A percentile compares a stretch with the other conserved stretches of the same genome.
Evolutionary conservation across 2,797 vertebrate genomes (phyloP).

Genomic region (Enteromius afrohamiltoni): DNA sequence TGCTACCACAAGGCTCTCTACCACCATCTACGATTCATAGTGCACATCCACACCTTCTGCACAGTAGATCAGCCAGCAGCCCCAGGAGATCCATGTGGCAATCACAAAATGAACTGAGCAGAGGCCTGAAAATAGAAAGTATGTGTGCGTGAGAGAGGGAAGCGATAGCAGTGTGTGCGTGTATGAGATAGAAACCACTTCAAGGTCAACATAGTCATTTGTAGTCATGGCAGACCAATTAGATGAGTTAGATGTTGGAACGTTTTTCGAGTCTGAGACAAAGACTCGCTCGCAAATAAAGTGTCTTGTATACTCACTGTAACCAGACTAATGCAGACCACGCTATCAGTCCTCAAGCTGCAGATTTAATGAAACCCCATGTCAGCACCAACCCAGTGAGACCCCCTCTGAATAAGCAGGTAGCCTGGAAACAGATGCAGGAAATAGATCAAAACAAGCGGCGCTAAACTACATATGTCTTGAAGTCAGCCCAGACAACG

Average conservation of each 20-base stretch:
- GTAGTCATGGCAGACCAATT: constrained; percentile 55
- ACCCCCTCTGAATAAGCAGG: neutral
- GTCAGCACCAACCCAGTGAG: constrained; percentile 5
- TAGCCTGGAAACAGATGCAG: constrained; percentile 8
- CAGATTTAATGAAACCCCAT: constrained; percentile 38
- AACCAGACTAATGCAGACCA: constrained; percentile 1
- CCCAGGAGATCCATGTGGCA: constrained; percentile 57
- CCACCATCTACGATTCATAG: constrained; percentile 45
- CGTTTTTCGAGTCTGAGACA: neutral
- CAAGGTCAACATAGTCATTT: constrained; percentile 57
- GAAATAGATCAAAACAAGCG: constrained; percentile 2
- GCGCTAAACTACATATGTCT: constrained; percentile 24
- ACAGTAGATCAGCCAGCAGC: constrained; percentile 50
- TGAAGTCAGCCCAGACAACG: constrained; percentile 3
- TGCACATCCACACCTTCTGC: constrained; percentile 43
- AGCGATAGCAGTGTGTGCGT: neutral
- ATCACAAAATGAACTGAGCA: constrained; percentile 53
- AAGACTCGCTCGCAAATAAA: constrained; percentile 7
- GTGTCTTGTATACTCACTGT: neutral
- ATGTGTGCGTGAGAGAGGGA: constrained; percentile 39
- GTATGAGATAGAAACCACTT: constrained; percentile 34
- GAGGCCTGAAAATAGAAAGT: constrained; percentile 50
- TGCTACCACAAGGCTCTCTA: neutral
- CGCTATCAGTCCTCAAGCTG: neutral
- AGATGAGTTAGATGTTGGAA: constrained; percentile 39